Base-by-base conservation (phyloP, 2,113 vertebrate species). In the Microtus montanus region DNA sequence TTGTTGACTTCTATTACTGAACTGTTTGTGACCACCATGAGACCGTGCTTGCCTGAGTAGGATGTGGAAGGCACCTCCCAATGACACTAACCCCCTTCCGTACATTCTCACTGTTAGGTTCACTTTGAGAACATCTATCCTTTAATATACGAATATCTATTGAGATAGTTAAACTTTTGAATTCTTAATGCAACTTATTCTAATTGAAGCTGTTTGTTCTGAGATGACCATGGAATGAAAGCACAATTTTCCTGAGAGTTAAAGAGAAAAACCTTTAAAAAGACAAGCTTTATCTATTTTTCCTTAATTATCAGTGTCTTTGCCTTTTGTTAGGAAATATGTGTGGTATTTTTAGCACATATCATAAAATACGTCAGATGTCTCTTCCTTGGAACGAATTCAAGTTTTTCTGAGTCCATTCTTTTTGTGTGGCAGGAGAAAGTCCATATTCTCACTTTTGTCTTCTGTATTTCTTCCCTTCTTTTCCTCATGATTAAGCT, bases 61-160 rank as follows among this genome's bases (percentile, higher is more conserved):
- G 66, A 66, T 24, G 13, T 35, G 7, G 35, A 58, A 89, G 49
- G 87, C 49, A 19, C 47, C 44, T 35, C 26, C 30, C 47, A 11
- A 33, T 63, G 47, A 73, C 47, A 73, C 15, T 70, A 4, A 63
- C n/a, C 30, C 4, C 15, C 17, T 70, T 85, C 17, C 7, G 64
- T 92, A 28, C 20, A 52, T 10, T 75, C 38, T 90, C 12, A 84
- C 28, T 64, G 49, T 35, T 87, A 78, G 35, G 13, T 63, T 96
- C 30, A 44, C 63, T 87, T 83, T 79, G 64, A 71, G 86, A 80
- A 90, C 83, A 54, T 61, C 1, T 0, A 35, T 92, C 20, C 94
- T 95, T 90, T 77, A 78, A 90, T 68, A 90, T 90, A 73, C 2
- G 90, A 13, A n/a, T 90, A 73, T 87, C 75, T 84, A 71, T 54